phyloP scores from a whole-genome alignment of 2,113 vertebrate species.

The Synchiropus splendidus region DNA sequence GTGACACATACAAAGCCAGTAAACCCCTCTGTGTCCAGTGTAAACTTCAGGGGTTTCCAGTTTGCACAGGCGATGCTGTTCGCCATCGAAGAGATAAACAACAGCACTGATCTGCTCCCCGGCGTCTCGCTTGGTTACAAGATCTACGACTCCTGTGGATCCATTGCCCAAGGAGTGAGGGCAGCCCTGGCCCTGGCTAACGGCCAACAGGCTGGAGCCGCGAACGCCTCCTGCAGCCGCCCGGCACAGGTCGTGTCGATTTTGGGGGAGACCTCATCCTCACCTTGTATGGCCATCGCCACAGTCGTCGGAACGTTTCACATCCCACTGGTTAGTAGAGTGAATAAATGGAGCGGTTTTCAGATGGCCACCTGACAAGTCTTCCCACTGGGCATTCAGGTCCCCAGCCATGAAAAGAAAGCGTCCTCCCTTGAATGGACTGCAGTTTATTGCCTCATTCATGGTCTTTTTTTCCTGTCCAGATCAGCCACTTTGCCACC shows the following conservation, averaged over 20 bases:
- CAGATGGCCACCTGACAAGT: no score
- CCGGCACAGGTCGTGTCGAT: constrained; percentile 57
- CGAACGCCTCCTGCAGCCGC: constrained; percentile 33
- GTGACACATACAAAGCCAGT: not conserved
- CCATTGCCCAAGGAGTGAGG: constrained; percentile 41
- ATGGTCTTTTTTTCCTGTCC: not conserved
- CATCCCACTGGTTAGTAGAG: constrained; percentile 53
- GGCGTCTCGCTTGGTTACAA: constrained; percentile 58
- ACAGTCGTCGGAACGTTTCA: constrained; percentile 56
- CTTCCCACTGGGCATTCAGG: no score
- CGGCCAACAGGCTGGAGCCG: constrained; percentile 24
- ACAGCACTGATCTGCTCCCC: constrained; percentile 58
- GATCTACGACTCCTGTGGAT: constrained; percentile 61
- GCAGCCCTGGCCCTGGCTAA: constrained; percentile 52
- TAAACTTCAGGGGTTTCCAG: constrained; percentile 64
- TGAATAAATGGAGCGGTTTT: no score
- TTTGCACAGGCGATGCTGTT: constrained; percentile 62
- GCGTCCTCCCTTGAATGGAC: no score
- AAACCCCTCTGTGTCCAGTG: constrained; percentile 24
- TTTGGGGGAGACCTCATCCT: constrained; percentile 59
- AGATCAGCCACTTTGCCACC: constrained; percentile 64
- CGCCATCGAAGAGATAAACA: constrained; percentile 67
- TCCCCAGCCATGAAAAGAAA: no score
- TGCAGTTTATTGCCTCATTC: no score
- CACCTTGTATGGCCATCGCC: constrained; percentile 52